Conservation (phyloP, 2,888 invertebrate genomes). For the Xestia c-nigrum region DNA sequence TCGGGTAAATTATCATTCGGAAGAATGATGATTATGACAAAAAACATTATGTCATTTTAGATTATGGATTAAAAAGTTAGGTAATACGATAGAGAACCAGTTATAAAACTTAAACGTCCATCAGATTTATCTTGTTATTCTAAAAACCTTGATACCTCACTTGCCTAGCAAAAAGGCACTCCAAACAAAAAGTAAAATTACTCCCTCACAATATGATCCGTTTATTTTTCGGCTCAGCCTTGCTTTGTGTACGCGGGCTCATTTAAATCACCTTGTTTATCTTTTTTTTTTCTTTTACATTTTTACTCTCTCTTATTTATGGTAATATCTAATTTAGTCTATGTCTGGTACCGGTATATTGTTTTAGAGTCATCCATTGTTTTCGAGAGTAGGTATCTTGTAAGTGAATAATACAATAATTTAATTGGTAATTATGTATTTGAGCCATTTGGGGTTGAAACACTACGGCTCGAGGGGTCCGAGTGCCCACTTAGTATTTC, state of each 20-base stretch:
- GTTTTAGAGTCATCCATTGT: neutral
- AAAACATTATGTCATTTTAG: too few species aligned
- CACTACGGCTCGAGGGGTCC: too few species aligned
- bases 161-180: conserved; percentile 25
- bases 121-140: conserved; percentile 20
- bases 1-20: too few species aligned
- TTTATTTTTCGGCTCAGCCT: conserved; percentile 52
- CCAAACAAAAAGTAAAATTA: conserved; percentile 49
- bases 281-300: conserved; percentile 36
- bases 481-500: too few species aligned
- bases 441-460: too few species aligned
- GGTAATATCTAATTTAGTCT: conserved; percentile 23
- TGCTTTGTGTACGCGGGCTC: conserved; percentile 46
- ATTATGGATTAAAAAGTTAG: too few species aligned
- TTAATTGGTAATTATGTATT: too few species aligned
- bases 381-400: neutral
- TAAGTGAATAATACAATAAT: too few species aligned
- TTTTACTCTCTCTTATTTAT: conserved; percentile 33
- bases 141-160: conserved; percentile 22
- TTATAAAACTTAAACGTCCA: conserved; percentile 6
- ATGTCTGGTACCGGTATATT: neutral
- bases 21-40: too few species aligned
- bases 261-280: conserved; percentile 54
- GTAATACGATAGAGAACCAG: too few species aligned
- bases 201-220: conserved; percentile 42